These are phyloP conservation scores for Ditylenchus dipsaci DNA, from an alignment of 1,140 invertebrate species.

Conservation along the genomic window DNA sequence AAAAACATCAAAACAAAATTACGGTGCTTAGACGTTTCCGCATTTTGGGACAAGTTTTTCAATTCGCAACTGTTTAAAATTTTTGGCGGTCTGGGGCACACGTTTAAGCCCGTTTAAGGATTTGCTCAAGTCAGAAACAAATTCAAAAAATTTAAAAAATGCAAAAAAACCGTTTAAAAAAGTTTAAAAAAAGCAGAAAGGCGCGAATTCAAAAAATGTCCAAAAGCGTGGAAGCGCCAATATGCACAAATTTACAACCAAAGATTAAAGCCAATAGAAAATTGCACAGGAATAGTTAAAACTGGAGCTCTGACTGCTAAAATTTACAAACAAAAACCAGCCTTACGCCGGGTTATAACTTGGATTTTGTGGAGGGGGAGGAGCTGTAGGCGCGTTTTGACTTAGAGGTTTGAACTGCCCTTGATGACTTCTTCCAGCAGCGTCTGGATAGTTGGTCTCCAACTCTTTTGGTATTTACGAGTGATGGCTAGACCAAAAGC, in stretches of 20 bases:
- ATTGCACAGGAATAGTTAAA: not conserved
- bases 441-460: conserved; percentile 3
- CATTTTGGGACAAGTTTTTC: too few relatives aligned
- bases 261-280: not conserved
- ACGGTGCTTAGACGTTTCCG: too few relatives aligned
- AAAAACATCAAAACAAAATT: not conserved
- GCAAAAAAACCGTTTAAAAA: too few relatives aligned
- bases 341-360: conserved; percentile 6
- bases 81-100: too few relatives aligned
- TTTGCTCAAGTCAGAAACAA: too few relatives aligned
- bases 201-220: too few relatives aligned
- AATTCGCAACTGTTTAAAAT: too few relatives aligned
- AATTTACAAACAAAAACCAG: not conserved
- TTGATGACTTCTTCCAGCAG: conserved; percentile 2
- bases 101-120: too few relatives aligned
- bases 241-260: not conserved
- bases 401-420: conserved; percentile 16
- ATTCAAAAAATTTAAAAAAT: too few relatives aligned
- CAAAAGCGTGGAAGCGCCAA: not conserved
- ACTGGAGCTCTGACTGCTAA: not conserved
- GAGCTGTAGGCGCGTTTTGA: conserved; percentile 14
- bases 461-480: conserved; percentile 34
- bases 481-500: conserved; percentile 34
- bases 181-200: too few relatives aligned
- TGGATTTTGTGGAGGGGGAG: conserved; percentile 33